A percentile compares a stretch with the other conserved stretches of the same genome.
These are phyloP conservation scores for Acromyrmex charruanus DNA, from an alignment of 1,140 invertebrate genomes.

Conservation along the genomic window DNA sequence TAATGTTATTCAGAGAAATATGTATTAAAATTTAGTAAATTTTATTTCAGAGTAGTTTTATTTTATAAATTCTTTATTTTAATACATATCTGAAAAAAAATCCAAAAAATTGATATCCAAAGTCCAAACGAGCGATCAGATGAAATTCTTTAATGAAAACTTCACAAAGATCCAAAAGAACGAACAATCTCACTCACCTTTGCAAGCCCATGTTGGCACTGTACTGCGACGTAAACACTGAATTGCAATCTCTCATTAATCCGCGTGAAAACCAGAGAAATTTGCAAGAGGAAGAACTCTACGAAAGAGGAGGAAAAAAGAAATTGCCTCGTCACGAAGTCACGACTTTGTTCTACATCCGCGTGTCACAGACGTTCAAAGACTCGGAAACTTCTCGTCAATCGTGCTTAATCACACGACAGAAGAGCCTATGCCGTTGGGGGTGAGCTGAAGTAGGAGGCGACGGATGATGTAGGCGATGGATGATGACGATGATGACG, in stretches of 20 bases:
- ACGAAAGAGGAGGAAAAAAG: neutral
- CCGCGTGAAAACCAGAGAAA: neutral
- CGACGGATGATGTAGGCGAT: neutral
- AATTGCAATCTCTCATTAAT: neutral
- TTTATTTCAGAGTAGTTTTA: neutral
- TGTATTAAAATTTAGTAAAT: too few species aligned
- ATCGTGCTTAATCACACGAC: constrained; percentile 52
- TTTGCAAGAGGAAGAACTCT: neutral
- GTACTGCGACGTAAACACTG: neutral
- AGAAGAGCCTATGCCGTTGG: neutral
- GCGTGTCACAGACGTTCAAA: neutral
- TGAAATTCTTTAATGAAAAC: neutral
- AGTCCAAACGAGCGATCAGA: neutral
- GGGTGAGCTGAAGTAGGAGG: constrained; percentile 30
- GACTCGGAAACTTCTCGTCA: constrained; percentile 51
- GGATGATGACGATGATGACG: neutral
- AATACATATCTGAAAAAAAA: neutral
- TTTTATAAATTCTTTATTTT: neutral
- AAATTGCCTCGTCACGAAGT: neutral
- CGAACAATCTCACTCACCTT: constrained; percentile 6
- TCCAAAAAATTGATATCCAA: neutral
- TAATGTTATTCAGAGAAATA: too few species aligned
- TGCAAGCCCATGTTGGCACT: neutral
- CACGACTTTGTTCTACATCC: neutral
- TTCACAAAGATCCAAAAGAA: neutral